Evolutionary conservation across 2,888 invertebrate species (phyloP).

Genomic region (Tenthredo notha): DNA sequence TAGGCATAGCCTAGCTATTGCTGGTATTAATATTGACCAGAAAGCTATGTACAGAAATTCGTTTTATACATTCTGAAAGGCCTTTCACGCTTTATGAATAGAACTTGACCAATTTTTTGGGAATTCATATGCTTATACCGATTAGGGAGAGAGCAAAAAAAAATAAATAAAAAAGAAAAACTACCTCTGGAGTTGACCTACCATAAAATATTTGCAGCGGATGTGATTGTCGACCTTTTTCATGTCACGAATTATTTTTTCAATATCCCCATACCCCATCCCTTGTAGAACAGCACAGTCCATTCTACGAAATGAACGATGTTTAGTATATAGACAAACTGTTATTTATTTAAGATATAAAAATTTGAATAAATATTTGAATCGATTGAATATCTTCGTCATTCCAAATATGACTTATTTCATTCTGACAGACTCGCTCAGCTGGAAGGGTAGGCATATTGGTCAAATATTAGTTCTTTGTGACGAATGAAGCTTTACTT

Average conservation of each 20-base stretch:
- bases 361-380: background rate
- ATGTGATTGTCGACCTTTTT: background rate
- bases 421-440: background rate
- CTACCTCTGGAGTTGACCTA: background rate
- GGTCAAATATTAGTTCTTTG: background rate
- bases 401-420: background rate
- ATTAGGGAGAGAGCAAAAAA: background rate
- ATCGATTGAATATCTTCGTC: background rate
- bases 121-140: background rate
- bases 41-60: background rate
- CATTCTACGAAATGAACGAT: background rate
- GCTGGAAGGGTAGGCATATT: background rate
- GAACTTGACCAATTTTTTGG: background rate
- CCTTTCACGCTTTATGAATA: background rate
- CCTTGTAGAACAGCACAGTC: background rate
- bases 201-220: background rate
- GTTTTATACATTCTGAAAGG: background rate
- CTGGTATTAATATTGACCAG: background rate
- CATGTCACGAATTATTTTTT: background rate
- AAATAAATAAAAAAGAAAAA: too few relatives aligned
- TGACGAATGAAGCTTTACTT: background rate
- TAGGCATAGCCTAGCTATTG: background rate
- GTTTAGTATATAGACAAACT: background rate
- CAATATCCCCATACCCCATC: background rate
- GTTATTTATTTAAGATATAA: background rate